phyloP scores from a whole-genome alignment of 2,113 vertebrate genomes.

The Ciconia maguari region DNA sequence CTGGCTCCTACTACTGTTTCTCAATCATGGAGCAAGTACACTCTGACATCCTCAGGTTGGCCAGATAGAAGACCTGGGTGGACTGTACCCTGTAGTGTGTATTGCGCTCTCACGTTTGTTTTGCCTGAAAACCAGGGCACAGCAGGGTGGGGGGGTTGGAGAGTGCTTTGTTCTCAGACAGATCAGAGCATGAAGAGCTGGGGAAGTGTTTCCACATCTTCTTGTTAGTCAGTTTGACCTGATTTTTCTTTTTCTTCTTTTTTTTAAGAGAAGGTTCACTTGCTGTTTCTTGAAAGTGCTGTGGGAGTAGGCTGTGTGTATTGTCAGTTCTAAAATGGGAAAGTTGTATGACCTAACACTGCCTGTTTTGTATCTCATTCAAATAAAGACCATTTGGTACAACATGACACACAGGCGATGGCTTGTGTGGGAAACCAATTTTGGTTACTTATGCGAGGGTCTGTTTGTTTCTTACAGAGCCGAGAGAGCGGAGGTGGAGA shows the following conservation, averaged over 20 bases:
- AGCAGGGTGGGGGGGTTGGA: neutral
- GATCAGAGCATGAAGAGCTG: neutral
- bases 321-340: neutral
- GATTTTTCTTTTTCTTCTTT: neutral
- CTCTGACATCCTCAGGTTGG: neutral
- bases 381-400: neutral
- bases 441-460: neutral
- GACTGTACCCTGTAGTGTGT: neutral
- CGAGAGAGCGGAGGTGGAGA: constrained; percentile 70
- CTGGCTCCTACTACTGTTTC: neutral
- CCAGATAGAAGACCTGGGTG: neutral
- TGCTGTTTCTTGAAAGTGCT: neutral
- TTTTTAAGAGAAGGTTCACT: neutral
- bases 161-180: neutral
- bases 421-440: neutral
- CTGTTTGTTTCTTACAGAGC: constrained; percentile 63
- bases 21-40: neutral
- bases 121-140: neutral
- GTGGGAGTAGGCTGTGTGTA: neutral
- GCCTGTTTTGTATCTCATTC: neutral
- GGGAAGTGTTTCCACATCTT: neutral
- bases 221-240: neutral
- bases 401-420: neutral
- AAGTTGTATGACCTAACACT: neutral
- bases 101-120: neutral